A percentile compares a stretch with the other conserved stretches of the same genome.
phyloP scores from a whole-genome alignment of 2,797 vertebrate species.

The Poecilia velifera region DNA sequence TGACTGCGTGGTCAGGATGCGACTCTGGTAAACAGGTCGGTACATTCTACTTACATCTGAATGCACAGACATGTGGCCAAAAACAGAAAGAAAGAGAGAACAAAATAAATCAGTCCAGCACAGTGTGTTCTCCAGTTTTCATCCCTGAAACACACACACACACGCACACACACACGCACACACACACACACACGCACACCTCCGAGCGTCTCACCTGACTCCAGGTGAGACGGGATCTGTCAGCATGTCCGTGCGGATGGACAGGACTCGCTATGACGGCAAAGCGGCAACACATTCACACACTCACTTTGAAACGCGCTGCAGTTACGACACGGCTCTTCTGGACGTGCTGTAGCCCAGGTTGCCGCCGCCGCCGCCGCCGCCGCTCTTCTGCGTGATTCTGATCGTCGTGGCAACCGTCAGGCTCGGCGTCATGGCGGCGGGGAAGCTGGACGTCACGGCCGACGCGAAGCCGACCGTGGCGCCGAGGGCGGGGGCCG shows the following conservation, averaged over 20 bases:
- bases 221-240: conserved; percentile 44
- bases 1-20: conserved; percentile 51
- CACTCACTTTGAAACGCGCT: conserved; percentile 22
- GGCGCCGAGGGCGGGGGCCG: conserved; percentile 42
- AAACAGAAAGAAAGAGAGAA: conserved; percentile 7
- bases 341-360: conserved; percentile 86
- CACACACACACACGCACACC: conserved; percentile 9
- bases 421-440: conserved; percentile 68
- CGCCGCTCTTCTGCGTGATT: conserved; percentile 86
- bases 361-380: conserved; percentile 83
- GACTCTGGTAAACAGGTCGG: conserved; percentile 59
- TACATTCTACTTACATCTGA: conserved; percentile 54
- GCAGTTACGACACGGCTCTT: conserved; percentile 76
- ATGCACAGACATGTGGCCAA: conserved; percentile 25
- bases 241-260: conserved; percentile 30
- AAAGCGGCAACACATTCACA: conserved; percentile 30
- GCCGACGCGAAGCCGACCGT: conserved; percentile 59
- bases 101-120: conserved; percentile 35
- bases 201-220: conserved; percentile 29
- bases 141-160: conserved; percentile 18
- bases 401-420: conserved; percentile 80
- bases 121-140: conserved; percentile 34
- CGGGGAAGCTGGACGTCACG: conserved; percentile 63
- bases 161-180: conserved; percentile 5
- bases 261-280: conserved; percentile 45